These are phyloP conservation scores for Alouatta palliata DNA, from an alignment of 2,113 vertebrate species.

Conservation along the genomic window DNA sequence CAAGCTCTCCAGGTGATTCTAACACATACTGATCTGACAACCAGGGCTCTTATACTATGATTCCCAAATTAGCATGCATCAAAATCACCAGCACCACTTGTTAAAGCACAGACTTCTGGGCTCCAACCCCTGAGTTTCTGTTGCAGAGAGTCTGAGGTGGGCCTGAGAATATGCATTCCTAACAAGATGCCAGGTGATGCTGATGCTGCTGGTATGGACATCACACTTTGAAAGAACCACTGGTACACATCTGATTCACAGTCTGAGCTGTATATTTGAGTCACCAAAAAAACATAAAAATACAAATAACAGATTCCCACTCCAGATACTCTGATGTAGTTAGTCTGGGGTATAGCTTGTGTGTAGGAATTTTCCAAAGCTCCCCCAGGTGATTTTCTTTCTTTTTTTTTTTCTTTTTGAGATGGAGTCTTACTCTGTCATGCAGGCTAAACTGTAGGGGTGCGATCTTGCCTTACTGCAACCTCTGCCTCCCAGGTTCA, in stretches of 20 bases:
- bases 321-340: not conserved
- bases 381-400: not conserved
- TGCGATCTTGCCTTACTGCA: no score
- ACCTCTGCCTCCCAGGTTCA: no score
- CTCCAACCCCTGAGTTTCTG: not conserved
- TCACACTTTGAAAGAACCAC: not conserved
- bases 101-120: not conserved
- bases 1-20: not conserved
- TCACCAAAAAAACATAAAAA: not conserved
- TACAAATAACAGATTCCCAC: not conserved
- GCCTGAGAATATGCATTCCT: not conserved
- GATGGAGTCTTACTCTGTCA: no score
- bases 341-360: not conserved
- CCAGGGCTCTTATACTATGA: not conserved
- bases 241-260: not conserved
- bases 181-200: not conserved
- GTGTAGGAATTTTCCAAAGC: not conserved
- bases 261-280: not conserved
- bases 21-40: not conserved
- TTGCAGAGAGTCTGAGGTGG: not conserved
- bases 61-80: not conserved
- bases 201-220: not conserved
- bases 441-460: no score
- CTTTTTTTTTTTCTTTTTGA: no score
- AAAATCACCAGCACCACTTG: not conserved